Evolutionary conservation across 1,140 invertebrate species (phyloP), one percentile per base, ranked within the genome.

Genomic region (Marisa cornuarietis): DNA sequence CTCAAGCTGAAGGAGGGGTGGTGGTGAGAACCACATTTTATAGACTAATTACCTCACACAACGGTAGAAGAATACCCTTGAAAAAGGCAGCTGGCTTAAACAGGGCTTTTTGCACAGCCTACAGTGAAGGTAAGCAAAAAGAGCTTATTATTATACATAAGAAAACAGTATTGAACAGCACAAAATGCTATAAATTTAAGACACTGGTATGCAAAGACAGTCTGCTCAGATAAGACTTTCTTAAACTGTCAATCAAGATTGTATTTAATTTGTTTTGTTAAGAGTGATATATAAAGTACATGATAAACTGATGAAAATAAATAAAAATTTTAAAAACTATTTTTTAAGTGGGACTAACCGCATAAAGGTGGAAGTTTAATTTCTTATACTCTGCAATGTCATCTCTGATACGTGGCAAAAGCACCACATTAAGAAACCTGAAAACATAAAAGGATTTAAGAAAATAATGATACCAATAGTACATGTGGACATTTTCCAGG

Each of bases 81-180:
- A 99, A 99, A 87, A 99, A 99, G n/a, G 96, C 98, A 72, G 95
- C 97, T 68, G 98, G 98, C 89, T 99, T 99, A 90, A 96, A 99
- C 0, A 99, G 91, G 16, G 98, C 93, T 92, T 99, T 99, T 79
- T 95, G 94, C 22, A 99, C 86, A 11, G 98, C 97, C 93, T 92
- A 82, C 22, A 88, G 87, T 20, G 81, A 71, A 78, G 82, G 51
- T 31, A 61, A 61, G 31, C 31, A 42, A 63, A 3, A 22, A 76
- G 66, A 49, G 24, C 42, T 54, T 72, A 16, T 1, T 9, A 31
- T 49, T 42, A 49, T n/a, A 66, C 31, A 65, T 20, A 76, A n/a
- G n/a, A n/a, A n/a, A n/a, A 42, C 58, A 42, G 61, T 61, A 76
- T 65, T 13, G 61, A 49, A 71, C 26, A 78, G 54, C 51, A 82